Evolutionary conservation across 2,113 vertebrate species (phyloP).

Genomic region (Crotalus helleri): DNA sequence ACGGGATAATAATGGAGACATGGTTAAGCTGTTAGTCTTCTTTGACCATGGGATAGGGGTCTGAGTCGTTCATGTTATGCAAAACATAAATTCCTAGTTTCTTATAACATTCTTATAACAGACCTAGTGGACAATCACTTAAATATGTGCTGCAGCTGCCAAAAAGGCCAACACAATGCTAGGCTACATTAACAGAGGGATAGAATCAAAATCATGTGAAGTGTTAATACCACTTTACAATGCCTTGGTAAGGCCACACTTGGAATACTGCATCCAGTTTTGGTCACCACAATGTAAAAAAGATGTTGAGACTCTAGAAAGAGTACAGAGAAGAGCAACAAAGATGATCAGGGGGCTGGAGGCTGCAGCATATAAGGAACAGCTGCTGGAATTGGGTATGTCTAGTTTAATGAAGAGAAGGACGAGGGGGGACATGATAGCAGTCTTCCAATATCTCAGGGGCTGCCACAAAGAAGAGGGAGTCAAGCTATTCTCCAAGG

Average conservation of each 20-base stretch:
- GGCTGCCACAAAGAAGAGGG: not conserved
- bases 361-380: not conserved
- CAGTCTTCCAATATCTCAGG: not conserved
- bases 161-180: too few relatives aligned
- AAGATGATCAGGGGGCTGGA: not conserved
- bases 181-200: too few relatives aligned
- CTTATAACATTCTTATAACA: too few relatives aligned
- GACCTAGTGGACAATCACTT: too few relatives aligned
- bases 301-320: not conserved
- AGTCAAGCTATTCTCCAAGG: too few relatives aligned
- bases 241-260: not conserved
- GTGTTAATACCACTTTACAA: not conserved
- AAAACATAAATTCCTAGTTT: too few relatives aligned
- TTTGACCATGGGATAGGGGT: too few relatives aligned
- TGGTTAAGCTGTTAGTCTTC: not conserved
- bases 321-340: not conserved
- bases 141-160: too few relatives aligned
- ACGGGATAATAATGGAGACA: not conserved
- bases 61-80: too few relatives aligned
- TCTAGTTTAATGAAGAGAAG: not conserved
- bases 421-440: not conserved
- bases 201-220: not conserved
- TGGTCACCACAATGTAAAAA: not conserved
- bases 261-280: not conserved
- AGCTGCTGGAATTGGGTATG: not conserved